Percentiles rank a stretch among this genome's conserved stretches.
These are phyloP conservation scores for Stomorhina lunata DNA, from an alignment of 2,888 invertebrate species.

Conservation along the genomic window DNA sequence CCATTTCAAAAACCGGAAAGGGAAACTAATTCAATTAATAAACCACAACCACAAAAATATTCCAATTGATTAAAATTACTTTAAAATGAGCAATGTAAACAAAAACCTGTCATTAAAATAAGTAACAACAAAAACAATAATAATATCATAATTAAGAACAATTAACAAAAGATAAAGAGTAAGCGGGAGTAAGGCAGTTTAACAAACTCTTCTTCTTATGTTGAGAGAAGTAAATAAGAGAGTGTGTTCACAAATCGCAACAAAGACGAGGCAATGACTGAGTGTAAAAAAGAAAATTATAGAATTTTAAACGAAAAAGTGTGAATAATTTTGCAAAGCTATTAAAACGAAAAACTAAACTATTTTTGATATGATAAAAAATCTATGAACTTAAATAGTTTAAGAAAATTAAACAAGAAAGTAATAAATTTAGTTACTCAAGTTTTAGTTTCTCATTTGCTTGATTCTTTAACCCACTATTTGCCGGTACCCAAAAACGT, in stretches of 20 bases:
- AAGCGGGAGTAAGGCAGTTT: not conserved
- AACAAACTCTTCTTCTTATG: not conserved
- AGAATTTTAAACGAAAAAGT: not conserved
- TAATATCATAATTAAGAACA: not conserved
- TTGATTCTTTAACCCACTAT: too few relatives aligned
- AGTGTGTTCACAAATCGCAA: not conserved
- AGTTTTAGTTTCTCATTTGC: not conserved
- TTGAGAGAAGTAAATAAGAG: not conserved
- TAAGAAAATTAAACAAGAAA: constrained; percentile 36
- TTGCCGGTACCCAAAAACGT: too few relatives aligned
- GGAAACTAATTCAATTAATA: too few relatives aligned
- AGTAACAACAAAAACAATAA: too few relatives aligned
- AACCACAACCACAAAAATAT: too few relatives aligned
- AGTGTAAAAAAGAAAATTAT: constrained; percentile 6
- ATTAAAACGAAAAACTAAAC: not conserved
- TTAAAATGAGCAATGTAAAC: too few relatives aligned
- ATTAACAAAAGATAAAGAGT: not conserved
- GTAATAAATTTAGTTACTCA: not conserved
- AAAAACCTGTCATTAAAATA: not conserved
- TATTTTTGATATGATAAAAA: constrained; percentile 35
- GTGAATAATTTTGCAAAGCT: not conserved
- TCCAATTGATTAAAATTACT: too few relatives aligned
- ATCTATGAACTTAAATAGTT: constrained; percentile 20
- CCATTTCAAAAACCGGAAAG: not conserved
- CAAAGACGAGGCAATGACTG: constrained; percentile 12